These are phyloP conservation scores for Sternarchorhynchus goeldii DNA, from an alignment of 2,797 vertebrate genomes.

Conservation along the genomic window DNA sequence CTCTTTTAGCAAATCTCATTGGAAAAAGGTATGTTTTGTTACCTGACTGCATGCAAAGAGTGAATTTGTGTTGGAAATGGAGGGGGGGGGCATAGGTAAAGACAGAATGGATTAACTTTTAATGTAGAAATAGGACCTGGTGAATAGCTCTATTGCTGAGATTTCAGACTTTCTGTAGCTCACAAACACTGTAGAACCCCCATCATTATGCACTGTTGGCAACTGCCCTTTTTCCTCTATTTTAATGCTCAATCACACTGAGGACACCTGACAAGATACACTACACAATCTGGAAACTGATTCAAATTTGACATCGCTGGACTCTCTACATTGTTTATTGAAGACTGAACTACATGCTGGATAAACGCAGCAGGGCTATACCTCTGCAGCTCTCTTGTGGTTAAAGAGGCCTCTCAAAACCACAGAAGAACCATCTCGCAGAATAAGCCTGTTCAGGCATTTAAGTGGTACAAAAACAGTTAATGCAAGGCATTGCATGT, in stretches of 20 bases:
- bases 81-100: too few species aligned
- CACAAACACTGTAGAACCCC: conserved; percentile 28
- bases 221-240: conserved; percentile 12
- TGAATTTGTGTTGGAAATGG: not conserved
- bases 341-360: not conserved
- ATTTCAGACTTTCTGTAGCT: conserved; percentile 42
- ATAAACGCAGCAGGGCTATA: not conserved
- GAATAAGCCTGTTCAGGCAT: conserved; percentile 2
- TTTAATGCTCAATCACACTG: not conserved
- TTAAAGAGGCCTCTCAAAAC: not conserved
- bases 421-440: not conserved
- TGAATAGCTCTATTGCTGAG: conserved; percentile 20
- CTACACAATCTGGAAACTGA: not conserved
- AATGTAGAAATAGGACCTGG: conserved; percentile 13
- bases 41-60: conserved; percentile 28
- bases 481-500: not conserved
- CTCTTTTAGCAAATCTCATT: conserved; percentile 29
- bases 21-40: conserved; percentile 46
- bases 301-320: not conserved
- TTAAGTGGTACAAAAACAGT: conserved; percentile 11
- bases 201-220: conserved; percentile 20
- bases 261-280: not conserved
- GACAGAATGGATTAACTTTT: not conserved
- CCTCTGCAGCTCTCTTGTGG: not conserved
- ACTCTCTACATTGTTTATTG: conserved; percentile 6